These are phyloP conservation scores for Manis pentadactyla DNA, from an alignment of 2,797 vertebrate genomes.

Conservation along the genomic window DNA sequence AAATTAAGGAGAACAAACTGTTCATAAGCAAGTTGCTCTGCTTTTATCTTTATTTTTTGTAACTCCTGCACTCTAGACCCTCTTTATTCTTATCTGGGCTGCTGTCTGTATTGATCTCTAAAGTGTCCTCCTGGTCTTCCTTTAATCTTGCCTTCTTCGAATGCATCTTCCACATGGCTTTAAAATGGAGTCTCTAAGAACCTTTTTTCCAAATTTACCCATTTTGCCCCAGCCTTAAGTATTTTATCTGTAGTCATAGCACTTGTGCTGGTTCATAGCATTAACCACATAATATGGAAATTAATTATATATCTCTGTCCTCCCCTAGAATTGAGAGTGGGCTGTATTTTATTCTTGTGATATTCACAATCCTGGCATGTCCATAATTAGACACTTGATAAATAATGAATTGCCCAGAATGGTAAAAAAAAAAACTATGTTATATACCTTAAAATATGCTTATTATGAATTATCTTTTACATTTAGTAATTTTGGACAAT, in stretches of 20 bases:
- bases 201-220: background rate
- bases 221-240: background rate
- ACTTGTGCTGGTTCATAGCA: background rate
- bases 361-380: background rate
- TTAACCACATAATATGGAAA: slow-evolving; percentile 22
- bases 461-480: slow-evolving; percentile 25
- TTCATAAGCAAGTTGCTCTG: background rate
- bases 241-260: background rate
- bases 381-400: slow-evolving; percentile 17
- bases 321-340: background rate
- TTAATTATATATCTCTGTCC: background rate
- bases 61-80: background rate
- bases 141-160: background rate
- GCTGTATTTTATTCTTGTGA: slow-evolving; percentile 3
- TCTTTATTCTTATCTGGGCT: background rate
- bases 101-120: background rate
- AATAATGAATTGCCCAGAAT: slow-evolving; percentile 45
- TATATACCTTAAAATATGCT: slow-evolving; percentile 22
- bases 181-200: slow-evolving; percentile 18
- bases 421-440: slow-evolving; percentile 44
- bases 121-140: background rate
- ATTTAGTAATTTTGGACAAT: slow-evolving; percentile 29
- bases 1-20: slow-evolving; percentile 15
- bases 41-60: background rate
- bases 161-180: background rate